Percentiles rank a stretch among this genome's conserved stretches.
These are phyloP conservation scores for Ephydatia muelleri DNA, from an alignment of 37 sponge, comb jelly and placozoan genomes.

Conservation along the genomic window DNA sequence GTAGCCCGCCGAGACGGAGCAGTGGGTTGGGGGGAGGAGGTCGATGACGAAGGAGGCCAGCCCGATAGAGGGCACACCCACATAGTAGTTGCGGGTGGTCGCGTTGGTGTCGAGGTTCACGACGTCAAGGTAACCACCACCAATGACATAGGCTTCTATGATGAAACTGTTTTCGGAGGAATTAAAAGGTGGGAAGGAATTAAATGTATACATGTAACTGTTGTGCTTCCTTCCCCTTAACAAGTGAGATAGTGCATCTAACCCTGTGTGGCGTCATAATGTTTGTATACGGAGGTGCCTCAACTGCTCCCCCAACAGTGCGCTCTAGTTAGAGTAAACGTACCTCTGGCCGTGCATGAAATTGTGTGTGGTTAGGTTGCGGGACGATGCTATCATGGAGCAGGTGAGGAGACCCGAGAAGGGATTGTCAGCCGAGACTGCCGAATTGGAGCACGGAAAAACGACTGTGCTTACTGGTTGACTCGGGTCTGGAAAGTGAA, in stretches of 20 bases:
- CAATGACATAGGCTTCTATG: neutral
- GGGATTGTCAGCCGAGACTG: slow-evolving; percentile 37
- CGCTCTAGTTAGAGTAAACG: neutral
- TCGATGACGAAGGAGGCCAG: slow-evolving; percentile 49
- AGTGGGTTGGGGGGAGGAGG: slow-evolving; percentile 62
- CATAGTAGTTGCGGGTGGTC: slow-evolving; percentile 56
- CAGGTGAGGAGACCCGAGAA: slow-evolving; percentile 19
- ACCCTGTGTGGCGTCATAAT: too few relatives aligned
- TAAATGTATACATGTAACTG: too few relatives aligned
- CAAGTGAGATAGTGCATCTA: too few relatives aligned
- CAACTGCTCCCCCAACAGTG: too few relatives aligned
- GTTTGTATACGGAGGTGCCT: too few relatives aligned
- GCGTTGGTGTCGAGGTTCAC: slow-evolving; percentile 50
- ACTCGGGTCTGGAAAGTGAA: slow-evolving; percentile 53
- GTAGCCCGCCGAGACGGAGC: slow-evolving; percentile 31
- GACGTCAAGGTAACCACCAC: slow-evolving; percentile 75
- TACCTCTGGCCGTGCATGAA: slow-evolving; percentile 80
- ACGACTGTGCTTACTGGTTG: slow-evolving; percentile 8
- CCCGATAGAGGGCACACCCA: slow-evolving; percentile 29
- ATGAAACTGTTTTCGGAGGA: too few relatives aligned
- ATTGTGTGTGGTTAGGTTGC: slow-evolving; percentile 34
- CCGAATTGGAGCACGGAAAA: slow-evolving; percentile 24
- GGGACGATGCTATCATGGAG: neutral
- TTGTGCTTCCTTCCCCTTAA: too few relatives aligned
- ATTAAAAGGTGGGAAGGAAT: too few relatives aligned